Evolutionary conservation across 2,113 vertebrate species (phyloP).

Genomic region (Heliornis fulica): DNA sequence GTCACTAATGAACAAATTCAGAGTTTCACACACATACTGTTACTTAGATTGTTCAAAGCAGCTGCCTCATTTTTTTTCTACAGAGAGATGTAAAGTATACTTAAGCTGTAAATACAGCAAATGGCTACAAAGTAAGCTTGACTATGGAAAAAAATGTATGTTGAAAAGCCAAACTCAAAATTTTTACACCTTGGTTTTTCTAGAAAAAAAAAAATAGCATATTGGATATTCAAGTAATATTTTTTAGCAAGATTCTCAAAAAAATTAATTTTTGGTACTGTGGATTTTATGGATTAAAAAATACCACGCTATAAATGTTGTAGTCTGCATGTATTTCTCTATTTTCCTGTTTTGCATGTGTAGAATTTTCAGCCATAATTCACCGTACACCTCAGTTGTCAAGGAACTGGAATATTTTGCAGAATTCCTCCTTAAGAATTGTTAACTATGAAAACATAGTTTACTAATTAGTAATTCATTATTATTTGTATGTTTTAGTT

Average conservation of each 20-base stretch:
- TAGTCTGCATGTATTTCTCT: neutral
- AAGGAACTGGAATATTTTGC: neutral
- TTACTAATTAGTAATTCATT: neutral
- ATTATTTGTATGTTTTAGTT: neutral
- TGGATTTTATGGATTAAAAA: neutral
- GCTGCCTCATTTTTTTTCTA: neutral
- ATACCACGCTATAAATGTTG: neutral
- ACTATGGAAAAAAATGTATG: neutral
- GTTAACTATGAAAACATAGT: neutral
- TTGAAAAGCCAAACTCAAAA: neutral
- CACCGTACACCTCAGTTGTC: neutral
- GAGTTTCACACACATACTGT: no score
- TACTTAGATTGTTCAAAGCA: neutral
- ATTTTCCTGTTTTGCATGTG: neutral
- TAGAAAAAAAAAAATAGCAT: neutral
- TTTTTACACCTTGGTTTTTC: neutral
- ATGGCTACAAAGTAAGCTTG: neutral
- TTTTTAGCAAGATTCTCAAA: neutral
- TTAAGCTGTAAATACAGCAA: neutral
- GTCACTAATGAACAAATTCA: neutral
- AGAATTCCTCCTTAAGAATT: neutral
- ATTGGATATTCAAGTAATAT: neutral
- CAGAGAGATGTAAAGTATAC: neutral
- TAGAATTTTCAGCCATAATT: neutral
- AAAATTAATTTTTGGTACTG: neutral